Evolutionary conservation across 2,888 invertebrate species (phyloP).

Genomic region (Troilus luridus): DNA sequence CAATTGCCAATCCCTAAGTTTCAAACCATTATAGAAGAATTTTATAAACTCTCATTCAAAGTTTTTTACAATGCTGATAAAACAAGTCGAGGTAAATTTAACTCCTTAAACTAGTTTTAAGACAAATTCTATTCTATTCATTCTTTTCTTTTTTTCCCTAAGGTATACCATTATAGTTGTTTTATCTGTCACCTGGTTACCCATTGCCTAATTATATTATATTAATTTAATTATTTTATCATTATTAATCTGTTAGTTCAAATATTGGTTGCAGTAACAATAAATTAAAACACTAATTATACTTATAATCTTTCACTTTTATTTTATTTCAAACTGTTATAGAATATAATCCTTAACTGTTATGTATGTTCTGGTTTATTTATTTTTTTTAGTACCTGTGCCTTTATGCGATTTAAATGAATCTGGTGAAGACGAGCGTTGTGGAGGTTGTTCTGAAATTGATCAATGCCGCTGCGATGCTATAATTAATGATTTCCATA

Average conservation of each 20-base stretch:
- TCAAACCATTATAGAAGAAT: constrained; percentile 79
- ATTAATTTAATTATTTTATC: neutral
- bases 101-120: neutral
- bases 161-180: neutral
- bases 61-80: constrained; percentile 74
- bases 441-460: constrained; percentile 79
- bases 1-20: constrained; percentile 79
- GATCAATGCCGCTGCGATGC: constrained; percentile 77
- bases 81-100: constrained; percentile 65
- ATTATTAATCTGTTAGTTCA: neutral
- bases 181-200: neutral
- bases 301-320: neutral
- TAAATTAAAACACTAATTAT: neutral
- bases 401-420: constrained; percentile 69
- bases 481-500: constrained; percentile 80
- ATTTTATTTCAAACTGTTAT: neutral
- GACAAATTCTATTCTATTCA: neutral
- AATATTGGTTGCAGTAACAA: neutral
- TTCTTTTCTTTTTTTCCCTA: constrained; percentile 64
- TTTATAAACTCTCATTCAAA: constrained; percentile 84
- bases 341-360: neutral
- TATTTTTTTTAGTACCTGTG: constrained; percentile 68
- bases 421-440: constrained; percentile 76
- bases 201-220: neutral
- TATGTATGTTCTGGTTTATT: neutral